These are phyloP conservation scores for Embidobia sp. DNA, from an alignment of 2,888 invertebrate genomes.

Conservation along the genomic window DNA sequence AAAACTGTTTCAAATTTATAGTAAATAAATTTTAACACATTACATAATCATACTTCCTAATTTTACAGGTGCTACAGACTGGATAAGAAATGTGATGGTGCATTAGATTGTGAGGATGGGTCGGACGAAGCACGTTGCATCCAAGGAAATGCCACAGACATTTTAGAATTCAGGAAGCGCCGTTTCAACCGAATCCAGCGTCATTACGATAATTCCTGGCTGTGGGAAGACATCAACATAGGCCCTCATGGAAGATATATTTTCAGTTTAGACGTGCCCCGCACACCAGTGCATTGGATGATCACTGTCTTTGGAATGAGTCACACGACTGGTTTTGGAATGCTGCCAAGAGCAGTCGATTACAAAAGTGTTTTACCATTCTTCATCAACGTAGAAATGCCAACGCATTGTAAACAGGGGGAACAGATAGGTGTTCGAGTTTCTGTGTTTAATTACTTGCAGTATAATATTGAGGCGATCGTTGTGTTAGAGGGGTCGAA, in stretches of 20 bases:
- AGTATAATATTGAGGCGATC: constrained; percentile 90
- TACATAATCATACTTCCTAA: neutral
- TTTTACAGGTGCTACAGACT: constrained; percentile 86
- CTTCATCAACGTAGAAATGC: constrained; percentile 97
- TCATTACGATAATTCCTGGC: constrained; percentile 97
- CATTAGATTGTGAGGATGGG: constrained; percentile 90
- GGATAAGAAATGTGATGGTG: constrained; percentile 90
- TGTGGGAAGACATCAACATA: constrained; percentile 97
- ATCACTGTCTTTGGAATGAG: constrained; percentile 96
- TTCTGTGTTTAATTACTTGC: constrained; percentile 97
- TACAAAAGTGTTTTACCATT: constrained; percentile 95
- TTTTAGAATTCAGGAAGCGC: constrained; percentile 89
- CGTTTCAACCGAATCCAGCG: constrained; percentile 94
- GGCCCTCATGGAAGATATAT: constrained; percentile 95
- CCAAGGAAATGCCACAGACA: constrained; percentile 86
- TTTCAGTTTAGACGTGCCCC: constrained; percentile 92
- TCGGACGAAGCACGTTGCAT: constrained; percentile 92
- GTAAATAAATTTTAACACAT: too few relatives aligned
- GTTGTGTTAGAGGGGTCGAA: constrained; percentile 92
- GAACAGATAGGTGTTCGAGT: constrained; percentile 97
- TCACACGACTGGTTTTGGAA: constrained; percentile 92
- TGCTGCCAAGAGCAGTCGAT: constrained; percentile 90
- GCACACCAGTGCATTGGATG: constrained; percentile 94
- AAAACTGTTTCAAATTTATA: too few relatives aligned
- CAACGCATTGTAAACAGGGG: constrained; percentile 90